Conservation (phyloP, 2,797 vertebrate species). For the Amphiprion clarkii region DNA sequence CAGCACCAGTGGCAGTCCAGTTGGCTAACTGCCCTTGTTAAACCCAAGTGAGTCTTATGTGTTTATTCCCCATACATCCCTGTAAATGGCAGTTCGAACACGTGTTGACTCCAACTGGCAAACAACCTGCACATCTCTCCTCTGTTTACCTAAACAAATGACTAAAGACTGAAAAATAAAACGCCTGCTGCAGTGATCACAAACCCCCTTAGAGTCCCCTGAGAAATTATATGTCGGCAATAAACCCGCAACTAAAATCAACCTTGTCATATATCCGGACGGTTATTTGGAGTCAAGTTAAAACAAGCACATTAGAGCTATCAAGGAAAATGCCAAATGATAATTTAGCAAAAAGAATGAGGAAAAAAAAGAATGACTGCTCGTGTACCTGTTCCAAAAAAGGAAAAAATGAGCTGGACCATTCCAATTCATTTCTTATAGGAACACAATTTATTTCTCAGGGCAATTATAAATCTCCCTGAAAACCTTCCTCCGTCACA, state of each 20-base stretch:
- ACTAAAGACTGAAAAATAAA: constrained; percentile 68
- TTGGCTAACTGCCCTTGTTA: constrained; percentile 40
- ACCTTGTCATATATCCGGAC: constrained; percentile 62
- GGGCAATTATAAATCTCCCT: constrained; percentile 60
- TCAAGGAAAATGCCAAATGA: constrained; percentile 66
- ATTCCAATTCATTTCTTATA: constrained; percentile 61
- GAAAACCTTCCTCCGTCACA: constrained; percentile 45
- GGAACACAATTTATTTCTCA: constrained; percentile 47
- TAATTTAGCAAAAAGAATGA: constrained; percentile 44
- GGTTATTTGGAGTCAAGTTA: constrained; percentile 64
- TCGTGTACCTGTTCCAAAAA: constrained; percentile 56
- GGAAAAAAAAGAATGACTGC: constrained; percentile 12
- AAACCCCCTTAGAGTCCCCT: constrained; percentile 49
- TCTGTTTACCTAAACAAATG: constrained; percentile 73
- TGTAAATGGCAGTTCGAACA: constrained; percentile 52
- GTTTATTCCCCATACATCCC: constrained; percentile 57
- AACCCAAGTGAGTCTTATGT: constrained; percentile 24
- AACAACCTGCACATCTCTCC: constrained; percentile 61
- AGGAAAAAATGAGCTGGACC: constrained; percentile 35
- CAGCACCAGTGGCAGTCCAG: constrained; percentile 51
- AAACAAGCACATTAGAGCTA: constrained; percentile 62
- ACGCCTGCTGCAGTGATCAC: constrained; percentile 64
- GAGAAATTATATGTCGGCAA: constrained; percentile 60
- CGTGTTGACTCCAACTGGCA: constrained; percentile 66
- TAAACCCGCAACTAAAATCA: constrained; percentile 59